Evolutionary conservation across 64 coral and sea anemone species (phyloP).

Genomic region (Montipora cactus): DNA sequence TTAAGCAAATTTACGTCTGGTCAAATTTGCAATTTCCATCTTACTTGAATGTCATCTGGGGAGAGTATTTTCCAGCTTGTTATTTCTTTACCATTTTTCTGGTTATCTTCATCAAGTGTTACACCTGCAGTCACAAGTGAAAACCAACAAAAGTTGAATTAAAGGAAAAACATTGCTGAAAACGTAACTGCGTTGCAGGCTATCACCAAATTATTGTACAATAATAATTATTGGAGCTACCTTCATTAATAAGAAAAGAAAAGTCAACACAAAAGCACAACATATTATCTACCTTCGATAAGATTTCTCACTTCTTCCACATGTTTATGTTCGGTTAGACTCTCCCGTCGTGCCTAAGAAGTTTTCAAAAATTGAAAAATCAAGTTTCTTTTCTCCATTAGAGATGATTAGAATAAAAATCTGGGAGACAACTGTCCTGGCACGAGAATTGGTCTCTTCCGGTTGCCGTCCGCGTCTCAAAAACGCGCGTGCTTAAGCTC

Average conservation of each 20-base stretch:
- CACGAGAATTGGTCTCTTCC: no score
- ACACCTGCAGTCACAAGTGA: background rate
- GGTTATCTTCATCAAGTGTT: background rate
- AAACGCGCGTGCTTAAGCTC: no score
- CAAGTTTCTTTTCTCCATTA: no score
- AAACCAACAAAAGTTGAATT: background rate
- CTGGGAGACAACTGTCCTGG: no score
- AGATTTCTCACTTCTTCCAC: conserved; percentile 42
- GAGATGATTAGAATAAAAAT: no score
- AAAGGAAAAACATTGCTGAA: no score
- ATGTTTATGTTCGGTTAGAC: conserved; percentile 7
- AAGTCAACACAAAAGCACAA: background rate
- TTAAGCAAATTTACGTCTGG: no score
- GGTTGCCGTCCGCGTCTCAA: no score
- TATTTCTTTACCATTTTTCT: background rate
- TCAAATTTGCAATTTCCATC: no score
- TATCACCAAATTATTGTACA: background rate
- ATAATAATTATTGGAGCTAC: background rate
- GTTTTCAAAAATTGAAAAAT: no score
- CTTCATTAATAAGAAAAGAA: background rate
- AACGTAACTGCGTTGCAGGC: no score
- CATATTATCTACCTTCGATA: conserved; percentile 31
- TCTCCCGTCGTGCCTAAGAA: conserved; percentile 33
- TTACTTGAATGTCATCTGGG: conserved; percentile 17
- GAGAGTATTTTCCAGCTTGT: conserved; percentile 32